Base-by-base conservation (phyloP, 53 echinoderm and acorn worm genomes). In the Holothuria scabra region DNA sequence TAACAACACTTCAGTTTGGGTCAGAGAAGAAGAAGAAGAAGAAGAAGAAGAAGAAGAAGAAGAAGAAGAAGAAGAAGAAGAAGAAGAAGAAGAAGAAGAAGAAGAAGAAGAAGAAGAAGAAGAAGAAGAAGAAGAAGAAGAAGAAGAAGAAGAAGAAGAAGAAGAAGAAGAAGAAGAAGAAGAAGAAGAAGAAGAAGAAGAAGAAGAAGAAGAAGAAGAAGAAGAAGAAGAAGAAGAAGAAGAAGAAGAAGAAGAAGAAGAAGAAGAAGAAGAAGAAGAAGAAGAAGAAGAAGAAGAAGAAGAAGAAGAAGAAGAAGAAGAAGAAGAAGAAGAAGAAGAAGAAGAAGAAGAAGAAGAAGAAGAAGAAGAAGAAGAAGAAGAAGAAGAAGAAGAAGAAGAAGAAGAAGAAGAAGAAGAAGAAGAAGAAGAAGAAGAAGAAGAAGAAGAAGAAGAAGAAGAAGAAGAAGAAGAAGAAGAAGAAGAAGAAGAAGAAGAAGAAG, bases 241-340 rank as follows among this genome's bases (percentile, higher is more conserved):
- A 55, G 10, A 11, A 12, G n/a, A 29, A 6, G 11, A 41, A 22
- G 22, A 55, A 28, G 41, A n/a, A 48, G 78, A 0, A 44, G n/a
- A 44, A 5, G 12, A 52, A 46, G 9, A 1, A 60, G 74, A 74
- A 30, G 29, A 30, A 74, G n/a, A 74, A 74, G 29, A 29, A 11
- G 37, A 74, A 12, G 74, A 74, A 74, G 74, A 74, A 24, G 34
- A 74, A 30, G 30, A 12, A 24, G 74, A 74, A 30, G 74, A 12
- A 12, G 32, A 11, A 12, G 28, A 24, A 74, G 23, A 83, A 20
- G 5, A 35, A 67, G 31, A 67, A 35, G 11, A 14, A 67, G 7
- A 31, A 64, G 38, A 67, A 64, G 31, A n/a, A 67, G 5, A 78
- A 38, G n/a, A 13, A 41, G 30, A 22, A 60, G 20, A 34, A 59